Base-by-base conservation (phyloP, 2,797 vertebrate species). In the Gila robusta region DNA sequence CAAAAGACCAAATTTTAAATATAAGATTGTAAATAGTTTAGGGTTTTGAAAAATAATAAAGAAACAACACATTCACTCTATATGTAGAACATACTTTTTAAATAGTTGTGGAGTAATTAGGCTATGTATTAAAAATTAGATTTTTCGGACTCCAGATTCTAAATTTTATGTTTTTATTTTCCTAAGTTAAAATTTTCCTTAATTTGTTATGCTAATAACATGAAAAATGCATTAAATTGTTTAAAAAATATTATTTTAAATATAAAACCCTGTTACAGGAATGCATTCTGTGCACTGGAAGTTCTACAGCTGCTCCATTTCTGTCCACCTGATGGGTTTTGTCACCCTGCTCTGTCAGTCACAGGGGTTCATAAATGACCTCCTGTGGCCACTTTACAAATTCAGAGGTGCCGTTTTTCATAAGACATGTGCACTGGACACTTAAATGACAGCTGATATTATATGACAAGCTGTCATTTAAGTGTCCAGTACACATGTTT, bases 331-430 rank as follows among this genome's bases (percentile, higher is more conserved):
- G 73, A 62, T 44, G 37, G 52, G 11, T 37, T 87, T 70, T 73
- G 39, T 17, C 66, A 73, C 26, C 41, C 76, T 37, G 23, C 16
- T 83, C 85, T 76, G 47, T 67, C 80, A 72, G 32, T 54, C 67
- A 64, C 26, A 56, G 39, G 49, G 52, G 32, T 86, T 66, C 26
- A 78, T 47, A 82, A 64, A 86, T 64, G 7, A 85, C 64, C 79
- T 76, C 70, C 32, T 80, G 66, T 10, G 26, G 81, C 35, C 47
- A 28, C 23, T 52, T 64, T 52, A 77, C 28, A 81, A 69, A 73
- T 14, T 49, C 32, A 44, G 28, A 35, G 17, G 37, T 17, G 56
- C 52, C 11, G 17, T 64, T 26, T 9, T 66, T 23, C 76, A 71
- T 64, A 47, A 39, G 37, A 49, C 16, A 49, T 49, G 12, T 16